Conservation (phyloP, 2,797 vertebrate species). For the Petrocephalus sullivani region DNA sequence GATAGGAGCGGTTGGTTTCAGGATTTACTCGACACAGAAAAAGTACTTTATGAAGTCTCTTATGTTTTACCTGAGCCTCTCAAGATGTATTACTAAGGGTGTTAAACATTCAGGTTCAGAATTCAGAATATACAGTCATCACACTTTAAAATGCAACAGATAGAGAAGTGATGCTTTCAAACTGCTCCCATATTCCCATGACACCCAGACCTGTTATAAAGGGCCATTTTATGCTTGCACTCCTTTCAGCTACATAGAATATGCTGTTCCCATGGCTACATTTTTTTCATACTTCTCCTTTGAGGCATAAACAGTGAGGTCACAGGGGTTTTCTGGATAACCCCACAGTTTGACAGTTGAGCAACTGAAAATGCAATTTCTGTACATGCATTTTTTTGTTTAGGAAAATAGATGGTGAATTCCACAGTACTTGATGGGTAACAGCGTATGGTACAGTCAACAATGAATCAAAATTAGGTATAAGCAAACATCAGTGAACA, state of each 20-base stretch:
- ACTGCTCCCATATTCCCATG: conserved; percentile 50
- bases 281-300: conserved; percentile 9
- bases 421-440: neutral
- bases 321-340: conserved; percentile 8
- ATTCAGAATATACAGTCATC: conserved; percentile 51
- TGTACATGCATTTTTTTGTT: conserved; percentile 8
- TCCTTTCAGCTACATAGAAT: neutral
- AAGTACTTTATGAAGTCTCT: conserved; percentile 47
- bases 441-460: neutral
- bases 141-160: conserved; percentile 67
- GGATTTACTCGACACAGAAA: conserved; percentile 30
- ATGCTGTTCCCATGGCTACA: conserved; percentile 12
- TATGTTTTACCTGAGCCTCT: conserved; percentile 43
- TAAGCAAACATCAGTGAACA: neutral
- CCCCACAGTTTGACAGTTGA: conserved; percentile 10
- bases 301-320: conserved; percentile 11
- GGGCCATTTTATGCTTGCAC: neutral
- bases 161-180: conserved; percentile 58
- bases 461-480: neutral
- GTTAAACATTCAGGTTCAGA: conserved; percentile 40
- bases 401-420: conserved; percentile 1
- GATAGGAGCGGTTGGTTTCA: neutral
- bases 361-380: neutral
- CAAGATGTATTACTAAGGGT: conserved; percentile 25
- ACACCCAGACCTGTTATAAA: conserved; percentile 25